Evolutionary conservation across 2,888 invertebrate genomes (phyloP).

Genomic region (Caenorhabditis wallacei): DNA sequence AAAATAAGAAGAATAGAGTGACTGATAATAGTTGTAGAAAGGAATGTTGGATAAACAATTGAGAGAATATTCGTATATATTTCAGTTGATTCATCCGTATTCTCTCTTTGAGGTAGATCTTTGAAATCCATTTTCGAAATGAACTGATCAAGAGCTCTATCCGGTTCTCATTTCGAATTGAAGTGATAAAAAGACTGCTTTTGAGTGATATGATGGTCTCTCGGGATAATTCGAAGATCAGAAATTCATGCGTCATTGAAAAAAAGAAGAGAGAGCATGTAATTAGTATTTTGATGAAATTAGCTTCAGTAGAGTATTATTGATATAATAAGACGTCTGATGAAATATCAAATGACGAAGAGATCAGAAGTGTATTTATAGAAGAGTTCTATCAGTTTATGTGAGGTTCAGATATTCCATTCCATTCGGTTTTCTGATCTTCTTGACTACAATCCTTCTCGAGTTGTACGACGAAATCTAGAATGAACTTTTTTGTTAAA

Average conservation of each 20-base stretch:
- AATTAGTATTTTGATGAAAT: conserved; percentile 1
- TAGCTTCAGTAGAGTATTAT: not conserved
- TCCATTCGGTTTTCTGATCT: not conserved
- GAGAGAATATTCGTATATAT: not conserved
- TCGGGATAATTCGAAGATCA: conserved; percentile 11
- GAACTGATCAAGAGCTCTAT: not conserved
- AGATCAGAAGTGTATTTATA: not conserved
- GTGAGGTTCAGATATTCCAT: not conserved
- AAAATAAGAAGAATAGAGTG: conserved; percentile 14
- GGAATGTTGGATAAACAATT: conserved; percentile 28
- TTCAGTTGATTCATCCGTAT: not conserved
- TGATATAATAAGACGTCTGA: not conserved
- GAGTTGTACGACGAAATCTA: no score
- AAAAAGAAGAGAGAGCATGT: not conserved
- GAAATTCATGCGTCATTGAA: not conserved
- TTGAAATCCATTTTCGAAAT: not conserved
- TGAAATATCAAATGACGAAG: conserved; percentile 4
- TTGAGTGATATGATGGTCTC: not conserved
- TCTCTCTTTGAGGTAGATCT: not conserved
- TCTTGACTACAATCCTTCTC: no score
- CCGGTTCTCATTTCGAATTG: not conserved
- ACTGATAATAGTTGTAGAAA: not conserved
- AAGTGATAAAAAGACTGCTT: not conserved
- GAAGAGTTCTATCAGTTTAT: not conserved
- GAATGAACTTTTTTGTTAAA: no score